Percentiles rank a stretch among this genome's conserved stretches.
Evolutionary conservation across 2,888 invertebrate genomes (phyloP).

Genomic region (Yponomeuta plumbellus): DNA sequence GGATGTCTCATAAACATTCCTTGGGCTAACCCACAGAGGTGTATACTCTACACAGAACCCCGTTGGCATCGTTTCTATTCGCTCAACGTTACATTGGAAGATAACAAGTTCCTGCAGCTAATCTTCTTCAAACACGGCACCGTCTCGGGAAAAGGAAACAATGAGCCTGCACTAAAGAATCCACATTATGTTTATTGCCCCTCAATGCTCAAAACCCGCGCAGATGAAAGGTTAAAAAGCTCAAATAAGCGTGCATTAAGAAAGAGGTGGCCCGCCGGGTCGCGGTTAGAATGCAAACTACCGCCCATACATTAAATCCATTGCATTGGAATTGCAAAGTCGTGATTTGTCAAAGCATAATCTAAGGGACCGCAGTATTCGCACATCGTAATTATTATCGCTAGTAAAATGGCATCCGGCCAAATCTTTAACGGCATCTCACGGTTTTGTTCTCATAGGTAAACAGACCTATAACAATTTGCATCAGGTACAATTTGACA

Average conservation of each 20-base stretch:
- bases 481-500: conserved; percentile 10
- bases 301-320: conserved; percentile 76
- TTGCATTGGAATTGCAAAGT: conserved; percentile 76
- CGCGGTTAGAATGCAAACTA: conserved; percentile 76
- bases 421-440: conserved; percentile 57
- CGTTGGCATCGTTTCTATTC: background rate
- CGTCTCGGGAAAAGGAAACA: conserved; percentile 21
- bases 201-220: conserved; percentile 66
- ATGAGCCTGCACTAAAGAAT: conserved; percentile 46
- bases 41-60: background rate
- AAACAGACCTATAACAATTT: conserved; percentile 6
- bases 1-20: background rate
- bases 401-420: conserved; percentile 62
- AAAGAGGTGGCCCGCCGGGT: conserved; percentile 74
- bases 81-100: background rate
- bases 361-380: conserved; percentile 74
- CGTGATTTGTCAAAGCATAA: conserved; percentile 78
- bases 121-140: conserved; percentile 16
- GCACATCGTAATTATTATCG: conserved; percentile 77
- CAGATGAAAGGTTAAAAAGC: conserved; percentile 76
- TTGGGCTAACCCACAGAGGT: background rate
- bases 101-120: background rate
- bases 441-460: conserved; percentile 32
- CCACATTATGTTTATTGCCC: conserved; percentile 66
- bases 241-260: conserved; percentile 76